Percentiles rank a stretch among this genome's conserved stretches.
phyloP scores from a whole-genome alignment of 2,888 invertebrate species.

The Drosophila falleni region DNA sequence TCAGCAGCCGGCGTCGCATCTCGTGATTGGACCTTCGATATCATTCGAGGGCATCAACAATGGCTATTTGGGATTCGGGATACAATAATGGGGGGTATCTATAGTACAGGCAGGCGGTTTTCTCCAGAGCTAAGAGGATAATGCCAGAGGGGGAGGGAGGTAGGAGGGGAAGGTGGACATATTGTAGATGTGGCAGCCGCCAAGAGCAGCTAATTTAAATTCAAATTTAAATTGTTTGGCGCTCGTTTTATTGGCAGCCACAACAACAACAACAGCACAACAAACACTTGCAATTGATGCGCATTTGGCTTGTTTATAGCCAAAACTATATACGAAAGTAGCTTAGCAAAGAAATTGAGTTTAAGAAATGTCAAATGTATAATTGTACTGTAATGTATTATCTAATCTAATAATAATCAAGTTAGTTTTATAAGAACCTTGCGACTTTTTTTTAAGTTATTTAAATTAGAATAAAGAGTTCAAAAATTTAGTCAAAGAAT shows the following conservation, averaged over 20 bases:
- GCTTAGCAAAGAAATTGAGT: neutral
- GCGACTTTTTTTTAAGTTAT: too few species aligned
- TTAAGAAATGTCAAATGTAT: too few species aligned
- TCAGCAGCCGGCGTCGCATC: conserved; percentile 39
- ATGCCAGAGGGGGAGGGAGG: neutral
- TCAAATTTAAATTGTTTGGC: conserved; percentile 77
- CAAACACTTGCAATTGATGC: conserved; percentile 21
- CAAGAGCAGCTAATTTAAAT: conserved; percentile 75
- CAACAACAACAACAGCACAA: conserved; percentile 26
- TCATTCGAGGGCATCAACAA: conserved; percentile 69
- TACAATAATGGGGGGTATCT: neutral
- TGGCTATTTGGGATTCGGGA: conserved; percentile 35
- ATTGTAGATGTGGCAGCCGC: conserved; percentile 58
- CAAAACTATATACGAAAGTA: neutral
- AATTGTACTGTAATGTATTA: too few species aligned
- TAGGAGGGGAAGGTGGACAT: conserved; percentile 9
- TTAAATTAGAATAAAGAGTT: too few species aligned
- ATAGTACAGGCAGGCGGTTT: neutral
- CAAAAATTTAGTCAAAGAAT: too few species aligned
- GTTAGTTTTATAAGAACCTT: too few species aligned
- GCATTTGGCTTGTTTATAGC: conserved; percentile 12
- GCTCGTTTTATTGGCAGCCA: conserved; percentile 64
- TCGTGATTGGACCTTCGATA: conserved; percentile 68
- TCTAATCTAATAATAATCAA: too few species aligned
- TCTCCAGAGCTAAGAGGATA: neutral